Evolutionary conservation across 2,888 invertebrate species (phyloP).

Genomic region (Leptura quadrifasciata): DNA sequence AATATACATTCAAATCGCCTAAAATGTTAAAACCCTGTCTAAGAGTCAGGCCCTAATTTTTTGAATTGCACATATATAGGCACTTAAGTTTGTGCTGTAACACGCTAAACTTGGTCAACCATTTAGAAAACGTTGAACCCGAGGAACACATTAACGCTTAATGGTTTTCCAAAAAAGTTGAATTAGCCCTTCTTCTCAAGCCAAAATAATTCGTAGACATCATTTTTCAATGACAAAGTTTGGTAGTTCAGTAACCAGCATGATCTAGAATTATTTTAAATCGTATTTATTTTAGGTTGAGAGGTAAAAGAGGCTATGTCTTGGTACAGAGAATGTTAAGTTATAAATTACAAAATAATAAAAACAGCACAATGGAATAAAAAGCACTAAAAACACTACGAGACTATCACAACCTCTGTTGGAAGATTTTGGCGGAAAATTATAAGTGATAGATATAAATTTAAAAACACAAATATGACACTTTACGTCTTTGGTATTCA

Average conservation of each 20-base stretch:
- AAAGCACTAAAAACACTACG: conserved; percentile 64
- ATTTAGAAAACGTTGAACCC: conserved; percentile 48
- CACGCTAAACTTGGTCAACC: conserved; percentile 54
- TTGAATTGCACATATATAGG: conserved; percentile 74
- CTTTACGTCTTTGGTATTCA: conserved; percentile 73
- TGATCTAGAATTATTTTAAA: background rate
- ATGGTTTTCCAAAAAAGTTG: conserved; percentile 39
- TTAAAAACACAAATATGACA: conserved; percentile 68
- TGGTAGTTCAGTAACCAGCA: background rate
- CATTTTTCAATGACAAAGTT: background rate
- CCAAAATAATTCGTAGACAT: conserved; percentile 15
- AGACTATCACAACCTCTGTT: conserved; percentile 74
- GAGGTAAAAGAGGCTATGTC: conserved; percentile 45
- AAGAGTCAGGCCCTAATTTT: conserved; percentile 72
- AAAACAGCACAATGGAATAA: conserved; percentile 60
- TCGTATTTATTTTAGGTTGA: conserved; percentile 36
- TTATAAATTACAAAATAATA: conserved; percentile 46
- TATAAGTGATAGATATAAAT: conserved; percentile 53
- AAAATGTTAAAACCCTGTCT: conserved; percentile 69
- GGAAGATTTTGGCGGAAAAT: conserved; percentile 73
- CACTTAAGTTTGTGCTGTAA: conserved; percentile 71
- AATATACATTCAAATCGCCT: conserved; percentile 65
- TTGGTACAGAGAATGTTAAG: conserved; percentile 44
- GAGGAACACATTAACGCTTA: conserved; percentile 45
- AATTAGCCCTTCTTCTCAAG: conserved; percentile 37